phyloP scores from a whole-genome alignment of 2,113 vertebrate species.

The Notarius quadriscutis region DNA sequence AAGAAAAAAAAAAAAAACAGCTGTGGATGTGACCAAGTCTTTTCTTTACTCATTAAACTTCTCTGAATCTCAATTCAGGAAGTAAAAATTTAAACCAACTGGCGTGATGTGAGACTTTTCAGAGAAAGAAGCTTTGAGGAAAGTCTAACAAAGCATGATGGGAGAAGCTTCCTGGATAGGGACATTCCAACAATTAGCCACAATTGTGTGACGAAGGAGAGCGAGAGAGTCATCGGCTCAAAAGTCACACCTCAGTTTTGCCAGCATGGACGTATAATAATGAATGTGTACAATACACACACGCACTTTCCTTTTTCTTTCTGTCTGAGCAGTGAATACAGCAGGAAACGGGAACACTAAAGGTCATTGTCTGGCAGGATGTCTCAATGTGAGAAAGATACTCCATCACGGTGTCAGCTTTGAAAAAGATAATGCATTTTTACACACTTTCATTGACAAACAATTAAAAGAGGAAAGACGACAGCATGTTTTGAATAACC shows the following conservation, averaged over 20 bases:
- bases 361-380: slow-evolving; percentile 38
- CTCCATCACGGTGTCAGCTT: background rate
- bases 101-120: background rate
- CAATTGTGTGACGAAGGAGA: slow-evolving; percentile 7
- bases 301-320: slow-evolving; percentile 5
- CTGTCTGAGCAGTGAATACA: slow-evolving; percentile 27
- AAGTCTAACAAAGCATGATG: background rate
- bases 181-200: slow-evolving; percentile 13
- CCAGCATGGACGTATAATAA: slow-evolving; percentile 29
- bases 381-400: slow-evolving; percentile 23
- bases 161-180: slow-evolving; percentile 27
- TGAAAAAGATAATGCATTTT: background rate
- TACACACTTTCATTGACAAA: background rate
- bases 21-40: background rate
- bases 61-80: slow-evolving; percentile 38
- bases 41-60: slow-evolving; percentile 18
- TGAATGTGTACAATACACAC: slow-evolving; percentile 9
- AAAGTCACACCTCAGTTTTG: background rate
- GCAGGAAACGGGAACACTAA: slow-evolving; percentile 29
- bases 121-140: slow-evolving; percentile 37
- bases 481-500: background rate
- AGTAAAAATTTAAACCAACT: slow-evolving; percentile 22
- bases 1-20: background rate
- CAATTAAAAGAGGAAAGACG: background rate
- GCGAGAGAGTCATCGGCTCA: background rate